Evolutionary conservation across 2,888 invertebrate species (phyloP).

Genomic region (Cephus pygmeus): DNA sequence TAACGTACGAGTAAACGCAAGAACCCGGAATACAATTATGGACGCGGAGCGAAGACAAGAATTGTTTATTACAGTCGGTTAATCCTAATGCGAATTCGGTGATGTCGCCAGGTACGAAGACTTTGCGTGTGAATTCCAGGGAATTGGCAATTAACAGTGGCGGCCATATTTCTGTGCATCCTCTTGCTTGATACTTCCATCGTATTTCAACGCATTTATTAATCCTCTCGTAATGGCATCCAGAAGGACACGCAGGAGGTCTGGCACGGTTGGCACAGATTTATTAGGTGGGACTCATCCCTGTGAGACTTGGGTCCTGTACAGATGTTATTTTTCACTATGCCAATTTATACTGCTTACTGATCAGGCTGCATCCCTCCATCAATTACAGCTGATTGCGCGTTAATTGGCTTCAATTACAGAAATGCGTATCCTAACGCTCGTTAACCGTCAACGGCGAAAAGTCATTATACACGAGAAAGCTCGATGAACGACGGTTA

Average conservation of each 20-base stretch:
- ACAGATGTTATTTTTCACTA: background rate
- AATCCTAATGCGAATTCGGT: background rate
- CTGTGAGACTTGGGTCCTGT: background rate
- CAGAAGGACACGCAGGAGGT: background rate
- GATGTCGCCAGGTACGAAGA: background rate
- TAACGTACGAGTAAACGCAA: too few species aligned
- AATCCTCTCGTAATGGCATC: slow-evolving; percentile 29
- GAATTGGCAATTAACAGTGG: slow-evolving; percentile 9
- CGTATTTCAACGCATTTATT: slow-evolving; percentile 42
- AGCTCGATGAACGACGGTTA: background rate
- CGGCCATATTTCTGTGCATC: slow-evolving; percentile 23
- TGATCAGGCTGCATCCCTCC: slow-evolving; percentile 37
- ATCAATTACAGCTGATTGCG: slow-evolving; percentile 42
- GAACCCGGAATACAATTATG: background rate
- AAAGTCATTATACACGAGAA: slow-evolving; percentile 26
- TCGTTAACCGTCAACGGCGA: slow-evolving; percentile 34
- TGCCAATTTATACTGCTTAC: background rate
- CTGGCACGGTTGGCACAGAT: background rate
- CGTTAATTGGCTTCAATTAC: slow-evolving; percentile 51
- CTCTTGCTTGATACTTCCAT: slow-evolving; percentile 31
- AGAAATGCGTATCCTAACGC: slow-evolving; percentile 41
- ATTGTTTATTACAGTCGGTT: background rate
- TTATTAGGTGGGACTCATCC: background rate
- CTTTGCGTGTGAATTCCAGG: slow-evolving; percentile 12
- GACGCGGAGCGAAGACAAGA: background rate